phyloP scores from a whole-genome alignment of 2,797 vertebrate genomes.

The Enteromius fasciolatus region DNA sequence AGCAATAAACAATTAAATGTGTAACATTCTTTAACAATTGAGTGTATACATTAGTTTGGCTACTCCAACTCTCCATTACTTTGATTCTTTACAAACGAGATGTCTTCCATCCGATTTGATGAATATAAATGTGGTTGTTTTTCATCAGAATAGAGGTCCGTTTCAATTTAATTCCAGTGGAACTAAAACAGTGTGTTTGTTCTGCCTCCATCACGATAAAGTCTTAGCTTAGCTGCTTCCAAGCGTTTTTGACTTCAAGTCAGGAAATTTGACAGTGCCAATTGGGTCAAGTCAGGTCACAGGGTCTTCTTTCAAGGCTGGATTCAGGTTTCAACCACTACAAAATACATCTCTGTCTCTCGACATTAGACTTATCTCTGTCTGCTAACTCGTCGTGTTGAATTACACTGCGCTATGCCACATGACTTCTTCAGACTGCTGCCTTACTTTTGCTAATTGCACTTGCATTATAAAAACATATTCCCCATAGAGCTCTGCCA shows the following conservation, averaged over 20 bases:
- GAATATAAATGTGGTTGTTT: not conserved
- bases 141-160: not conserved
- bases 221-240: not conserved
- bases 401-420: constrained; percentile 60
- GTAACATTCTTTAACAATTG: not conserved
- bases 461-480: constrained; percentile 74
- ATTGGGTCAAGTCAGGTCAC: not conserved
- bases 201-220: no score
- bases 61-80: not conserved
- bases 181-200: not conserved
- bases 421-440: constrained; percentile 71
- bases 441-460: constrained; percentile 73
- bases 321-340: constrained; percentile 71
- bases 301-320: not conserved
- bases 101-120: not conserved
- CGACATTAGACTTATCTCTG: constrained; percentile 53
- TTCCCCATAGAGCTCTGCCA: constrained; percentile 72
- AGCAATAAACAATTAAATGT: not conserved
- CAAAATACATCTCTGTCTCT: constrained; percentile 72
- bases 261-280: not conserved
- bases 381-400: constrained; percentile 44
- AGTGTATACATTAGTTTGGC: not conserved
- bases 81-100: not conserved
- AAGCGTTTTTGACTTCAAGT: not conserved
- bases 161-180: not conserved